Evolutionary conservation across 2,797 vertebrate genomes (phyloP).

Genomic region (Melanotaenia parkinsoni): DNA sequence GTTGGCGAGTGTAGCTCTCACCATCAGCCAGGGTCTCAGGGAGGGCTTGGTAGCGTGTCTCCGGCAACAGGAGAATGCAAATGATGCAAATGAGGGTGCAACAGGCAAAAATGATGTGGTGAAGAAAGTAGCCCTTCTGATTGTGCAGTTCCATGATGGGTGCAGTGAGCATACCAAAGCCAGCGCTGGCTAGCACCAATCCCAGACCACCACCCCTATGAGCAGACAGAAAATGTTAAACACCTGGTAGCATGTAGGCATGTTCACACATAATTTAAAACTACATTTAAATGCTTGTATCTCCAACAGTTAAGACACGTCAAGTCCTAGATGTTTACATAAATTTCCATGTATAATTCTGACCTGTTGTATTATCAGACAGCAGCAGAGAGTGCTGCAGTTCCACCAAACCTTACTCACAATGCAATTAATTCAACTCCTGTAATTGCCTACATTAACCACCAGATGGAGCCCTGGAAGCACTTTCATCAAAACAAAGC

Average conservation of each 20-base stretch:
- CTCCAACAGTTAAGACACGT: neutral
- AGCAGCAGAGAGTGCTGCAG: conserved; percentile 72
- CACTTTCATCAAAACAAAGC: conserved; percentile 22
- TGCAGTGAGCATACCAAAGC: conserved; percentile 94
- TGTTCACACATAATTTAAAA: neutral
- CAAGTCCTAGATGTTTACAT: neutral
- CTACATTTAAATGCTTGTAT: neutral
- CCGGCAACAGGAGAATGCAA: conserved; percentile 95
- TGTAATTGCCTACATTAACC: conserved; percentile 19
- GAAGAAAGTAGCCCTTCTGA: conserved; percentile 98
- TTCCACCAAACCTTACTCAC: conserved; percentile 6
- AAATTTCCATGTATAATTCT: neutral
- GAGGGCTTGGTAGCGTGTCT: conserved; percentile 91
- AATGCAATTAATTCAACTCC: neutral
- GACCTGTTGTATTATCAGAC: conserved; percentile 44
- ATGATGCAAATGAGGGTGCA: conserved; percentile 99
- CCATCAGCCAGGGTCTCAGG: conserved; percentile 91
- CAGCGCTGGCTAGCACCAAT: conserved; percentile 93
- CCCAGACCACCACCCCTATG: conserved; percentile 92
- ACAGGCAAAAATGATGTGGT: conserved; percentile 98
- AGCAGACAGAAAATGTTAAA: conserved; percentile 12
- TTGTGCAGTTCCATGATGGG: conserved; percentile 99
- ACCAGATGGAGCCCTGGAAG: conserved; percentile 45
- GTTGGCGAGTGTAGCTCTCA: conserved; percentile 91
- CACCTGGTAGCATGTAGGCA: conserved; percentile 10